A percentile compares a stretch with the other conserved stretches of the same genome.
These are phyloP conservation scores for Mechanitis mazaeus DNA, from an alignment of 2,888 invertebrate species.

Conservation along the genomic window DNA sequence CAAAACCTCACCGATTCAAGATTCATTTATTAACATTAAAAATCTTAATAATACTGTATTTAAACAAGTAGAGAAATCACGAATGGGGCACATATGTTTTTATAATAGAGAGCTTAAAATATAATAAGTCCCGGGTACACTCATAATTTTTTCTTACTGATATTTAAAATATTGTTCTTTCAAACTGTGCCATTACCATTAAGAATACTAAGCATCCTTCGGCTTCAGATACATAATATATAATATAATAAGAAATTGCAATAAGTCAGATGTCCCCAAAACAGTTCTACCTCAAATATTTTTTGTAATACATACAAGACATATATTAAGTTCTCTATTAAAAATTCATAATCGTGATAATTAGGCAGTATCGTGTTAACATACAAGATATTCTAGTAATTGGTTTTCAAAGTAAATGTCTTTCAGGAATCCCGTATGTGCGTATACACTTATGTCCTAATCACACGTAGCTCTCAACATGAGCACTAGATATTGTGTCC, in stretches of 20 bases:
- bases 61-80: constrained; percentile 45
- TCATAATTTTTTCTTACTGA: no score
- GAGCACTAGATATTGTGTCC: constrained; percentile 59
- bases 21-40: constrained; percentile 40
- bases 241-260: no score
- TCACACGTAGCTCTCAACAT: constrained; percentile 65
- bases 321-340: constrained; percentile 29
- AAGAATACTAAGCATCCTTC: no score
- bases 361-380: constrained; percentile 70
- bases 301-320: constrained; percentile 1
- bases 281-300: not conserved
- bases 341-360: constrained; percentile 29
- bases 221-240: no score
- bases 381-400: constrained; percentile 67
- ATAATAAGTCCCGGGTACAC: not conserved
- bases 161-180: no score
- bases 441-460: constrained; percentile 20
- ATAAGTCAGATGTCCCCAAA: no score
- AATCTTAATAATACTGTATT: constrained; percentile 57
- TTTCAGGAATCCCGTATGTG: constrained; percentile 20
- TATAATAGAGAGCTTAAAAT: constrained; percentile 21
- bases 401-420: constrained; percentile 42
- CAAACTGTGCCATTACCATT: no score
- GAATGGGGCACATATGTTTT: constrained; percentile 23
- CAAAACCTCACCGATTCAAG: constrained; percentile 38